Base-by-base conservation (phyloP, 1,140 invertebrate species). In the Leucophenga varia region DNA sequence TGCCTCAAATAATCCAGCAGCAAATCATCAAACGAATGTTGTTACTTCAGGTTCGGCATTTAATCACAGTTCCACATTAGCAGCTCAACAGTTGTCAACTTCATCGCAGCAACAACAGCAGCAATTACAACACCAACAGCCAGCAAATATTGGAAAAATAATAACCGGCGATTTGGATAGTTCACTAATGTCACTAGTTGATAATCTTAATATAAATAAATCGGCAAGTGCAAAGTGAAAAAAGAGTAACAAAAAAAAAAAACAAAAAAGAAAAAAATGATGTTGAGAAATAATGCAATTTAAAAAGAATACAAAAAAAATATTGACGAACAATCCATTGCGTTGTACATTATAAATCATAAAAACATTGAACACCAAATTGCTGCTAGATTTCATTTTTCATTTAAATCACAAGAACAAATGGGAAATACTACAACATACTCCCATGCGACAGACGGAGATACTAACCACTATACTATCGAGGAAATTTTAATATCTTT, bases 161-260 rank as follows among this genome's bases (percentile, higher is more conserved):
- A 80, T 96, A 49, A 94, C 91, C 16, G 90, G 90, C 40, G 93
- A 96, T 78, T 79, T 97, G 63, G 92, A 97, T 75, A 91, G 90
- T 44, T 95, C 90, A 61, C 81, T 97, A 35, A 91, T 91, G 39
- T 89, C 86, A 46, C 78, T 97, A 51, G 93, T 91, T 49, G 89
- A 93, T 77, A 96, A 95, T 79, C 82, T 96, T 44, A 86, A 89
- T 65, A 95, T 96, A 52, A 93, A 93, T 74, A 92, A 91, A 76
- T 80, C 85, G 50, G 79, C 79, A 49, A 80, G 80, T 63, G 80
- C 83, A 54, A 86, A 89, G 87, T 89, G 80, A 81, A 45, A 53
- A 54, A 39, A 47, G 20, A 43, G 32, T 37, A 50, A 31, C 6
- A 9, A 37, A 31, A 35, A 38, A 12, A 16, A 43, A 28, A 57